Evolutionary conservation across 2,113 vertebrate species (phyloP), one percentile per base, ranked within the genome.

Genomic region (Zapus hudsonius): DNA sequence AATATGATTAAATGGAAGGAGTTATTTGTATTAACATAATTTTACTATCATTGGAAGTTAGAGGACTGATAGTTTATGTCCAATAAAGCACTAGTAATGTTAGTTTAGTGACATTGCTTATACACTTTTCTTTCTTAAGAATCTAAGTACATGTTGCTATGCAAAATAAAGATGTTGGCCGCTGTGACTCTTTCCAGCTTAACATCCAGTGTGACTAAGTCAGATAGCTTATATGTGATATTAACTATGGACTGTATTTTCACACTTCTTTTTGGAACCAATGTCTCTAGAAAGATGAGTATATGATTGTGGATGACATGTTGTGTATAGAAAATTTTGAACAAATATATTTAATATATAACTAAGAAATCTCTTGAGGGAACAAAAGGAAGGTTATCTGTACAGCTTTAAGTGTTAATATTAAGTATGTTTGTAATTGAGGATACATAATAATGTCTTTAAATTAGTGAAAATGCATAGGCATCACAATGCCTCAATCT

Each of bases 21-120:
- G 11, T 31, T 69, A 59, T 33, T 42, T 94, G 69, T 38, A 27
- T 42, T 85, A 40, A 20, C 15, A 74, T 70, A 4, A 42, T 66
- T 96, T 52, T 95, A 96, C 82, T 67, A 92, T 76, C 67, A n/a
- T 4, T 73, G 36, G 95, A 97, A 95, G 85, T 57, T 38, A 90
- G 10, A 93, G 11, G 42, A 7, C 74, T 84, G 40, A 15, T 2
- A 93, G 70, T 31, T 67, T 75, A 80, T 75, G 16, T 91, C 90
- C 55, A 52, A 93, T 61, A 95, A 95, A 85, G 19, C 3, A 1
- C 12, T 81, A 84, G 3, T 64, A 64, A 63, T 16, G 0, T 40
- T 52, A 73, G 11, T 81, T 78, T 85, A 83, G 94, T 86, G 52
- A 86, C n/a, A 1, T 42, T 31, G 47, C 4, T 85, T 23, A 73